These are phyloP conservation scores for Odocoileus hemionus DNA, from an alignment of 2,113 vertebrate genomes.

Conservation along the genomic window DNA sequence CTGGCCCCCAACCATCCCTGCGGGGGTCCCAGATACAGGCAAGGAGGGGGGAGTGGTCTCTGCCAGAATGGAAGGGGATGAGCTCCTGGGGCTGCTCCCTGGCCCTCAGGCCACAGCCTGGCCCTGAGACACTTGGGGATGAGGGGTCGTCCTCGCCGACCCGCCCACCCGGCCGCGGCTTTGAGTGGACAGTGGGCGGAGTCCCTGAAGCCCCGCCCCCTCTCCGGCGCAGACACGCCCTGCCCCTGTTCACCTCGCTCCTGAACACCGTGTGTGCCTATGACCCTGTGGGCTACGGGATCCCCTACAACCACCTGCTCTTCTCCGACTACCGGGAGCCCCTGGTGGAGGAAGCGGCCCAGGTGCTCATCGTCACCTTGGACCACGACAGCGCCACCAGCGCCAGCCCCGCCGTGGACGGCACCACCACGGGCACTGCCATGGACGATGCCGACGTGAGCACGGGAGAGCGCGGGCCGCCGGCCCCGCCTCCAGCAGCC, in stretches of 20 bases:
- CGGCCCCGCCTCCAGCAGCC: not conserved
- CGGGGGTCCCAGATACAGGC: accelerated
- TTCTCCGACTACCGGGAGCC: conserved; percentile 97
- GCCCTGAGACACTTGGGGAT: accelerated
- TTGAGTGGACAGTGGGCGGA: accelerated
- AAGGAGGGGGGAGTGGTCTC: not conserved
- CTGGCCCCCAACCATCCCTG: not conserved
- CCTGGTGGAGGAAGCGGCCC: conserved; percentile 94
- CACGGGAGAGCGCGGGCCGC: not conserved
- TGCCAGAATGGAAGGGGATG: not conserved
- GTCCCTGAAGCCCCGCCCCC: not conserved
- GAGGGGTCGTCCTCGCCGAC: not conserved
- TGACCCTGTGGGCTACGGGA: conserved; percentile 97
- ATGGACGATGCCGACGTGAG: conserved; percentile 94
- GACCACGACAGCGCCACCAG: conserved; percentile 89
- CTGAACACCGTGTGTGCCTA: conserved; percentile 97
- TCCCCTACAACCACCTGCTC: conserved; percentile 98
- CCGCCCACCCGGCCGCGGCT: accelerated
- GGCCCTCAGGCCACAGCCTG: not conserved
- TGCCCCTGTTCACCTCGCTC: conserved; percentile 97
- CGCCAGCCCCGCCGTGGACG: conserved; percentile 83
- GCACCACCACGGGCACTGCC: conserved; percentile 89
- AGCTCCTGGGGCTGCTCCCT: not conserved
- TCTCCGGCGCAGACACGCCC: conserved; percentile 85
- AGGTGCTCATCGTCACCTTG: conserved; percentile 95